Base-by-base conservation (phyloP, 2,888 invertebrate species). In the Notodonta dromedarius region DNA sequence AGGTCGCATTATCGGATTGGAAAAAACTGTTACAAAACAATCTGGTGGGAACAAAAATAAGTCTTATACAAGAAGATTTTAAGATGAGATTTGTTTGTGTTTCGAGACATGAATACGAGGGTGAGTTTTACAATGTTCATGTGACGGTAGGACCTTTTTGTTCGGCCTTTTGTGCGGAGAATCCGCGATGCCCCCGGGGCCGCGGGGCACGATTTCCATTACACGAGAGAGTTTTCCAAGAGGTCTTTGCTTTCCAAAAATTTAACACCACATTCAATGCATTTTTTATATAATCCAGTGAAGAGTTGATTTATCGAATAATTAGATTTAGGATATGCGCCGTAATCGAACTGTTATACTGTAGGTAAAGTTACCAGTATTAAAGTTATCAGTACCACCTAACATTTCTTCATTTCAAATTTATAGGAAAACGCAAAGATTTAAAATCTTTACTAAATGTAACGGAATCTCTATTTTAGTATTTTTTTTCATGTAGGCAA, bases 1-100 rank as follows among this genome's bases (percentile, higher is more conserved):
- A 91, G 91, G 91, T 91, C 89, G 90, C 91, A 92, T 93, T 93
- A 93, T 92, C 91, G 90, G 90, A 93, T 91, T 91, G 91, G 89
- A 91, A 91, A 91, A 91, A 92, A 92, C 90, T 87, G 89, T 91
- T 89, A 87, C 87, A 85, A 83, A 86, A 88, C 79, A 83, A 78
- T 74, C 66, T 68, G 57, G 62, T 48, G 24, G 53, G 48, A 62
- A 67, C 72, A 67, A 88, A 89, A 90, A 79, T 83, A 74, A 70
- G 76, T 73, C 85, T 85, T 88, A 83, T 63, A 58, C 4, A 50
- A 53, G 32, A 57, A 40, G 70, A 65, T 57, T 63, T 79, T 87
- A 79, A 85, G 87, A 83, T 76, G 77, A 71, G 76, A 84, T 83
- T 90, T 74, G 81, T 80, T 80, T 85, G 87, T 68, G 61, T 63